These are phyloP conservation scores for Euzetes globulus DNA, from an alignment of 2,888 invertebrate genomes.

Conservation along the genomic window DNA sequence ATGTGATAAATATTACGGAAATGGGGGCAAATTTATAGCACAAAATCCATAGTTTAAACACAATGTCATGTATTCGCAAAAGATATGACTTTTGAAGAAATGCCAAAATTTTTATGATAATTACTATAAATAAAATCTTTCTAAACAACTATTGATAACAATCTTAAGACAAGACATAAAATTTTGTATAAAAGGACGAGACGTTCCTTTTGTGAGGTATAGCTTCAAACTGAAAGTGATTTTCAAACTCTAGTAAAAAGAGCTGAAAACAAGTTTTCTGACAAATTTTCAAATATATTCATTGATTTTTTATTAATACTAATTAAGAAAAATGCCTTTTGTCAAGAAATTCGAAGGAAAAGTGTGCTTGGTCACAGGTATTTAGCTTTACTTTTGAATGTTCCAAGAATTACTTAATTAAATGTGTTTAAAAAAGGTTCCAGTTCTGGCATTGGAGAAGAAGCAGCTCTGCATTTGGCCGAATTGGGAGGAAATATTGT, in stretches of 20 bases:
- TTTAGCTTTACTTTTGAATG: not conserved
- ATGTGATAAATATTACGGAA: not conserved
- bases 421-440: constrained; percentile 20
- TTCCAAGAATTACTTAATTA: not conserved
- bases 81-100: not conserved
- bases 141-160: not conserved
- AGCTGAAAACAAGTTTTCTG: no score
- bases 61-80: not conserved
- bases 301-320: no score
- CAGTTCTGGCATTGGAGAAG: constrained; percentile 18
- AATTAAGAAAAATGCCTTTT: not conserved
- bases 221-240: no score
- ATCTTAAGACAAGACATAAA: not conserved
- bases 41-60: not conserved
- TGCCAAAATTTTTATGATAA: not conserved
- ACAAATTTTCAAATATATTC: no score
- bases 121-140: not conserved
- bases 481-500: not conserved
- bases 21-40: not conserved
- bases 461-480: not conserved
- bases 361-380: not conserved
- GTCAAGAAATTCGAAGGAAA: constrained; percentile 1
- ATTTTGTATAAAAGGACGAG: not conserved
- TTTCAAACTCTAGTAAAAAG: no score
- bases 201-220: not conserved